Evolutionary conservation across 2,888 invertebrate species (phyloP).

Genomic region (Tipula lateralis): DNA sequence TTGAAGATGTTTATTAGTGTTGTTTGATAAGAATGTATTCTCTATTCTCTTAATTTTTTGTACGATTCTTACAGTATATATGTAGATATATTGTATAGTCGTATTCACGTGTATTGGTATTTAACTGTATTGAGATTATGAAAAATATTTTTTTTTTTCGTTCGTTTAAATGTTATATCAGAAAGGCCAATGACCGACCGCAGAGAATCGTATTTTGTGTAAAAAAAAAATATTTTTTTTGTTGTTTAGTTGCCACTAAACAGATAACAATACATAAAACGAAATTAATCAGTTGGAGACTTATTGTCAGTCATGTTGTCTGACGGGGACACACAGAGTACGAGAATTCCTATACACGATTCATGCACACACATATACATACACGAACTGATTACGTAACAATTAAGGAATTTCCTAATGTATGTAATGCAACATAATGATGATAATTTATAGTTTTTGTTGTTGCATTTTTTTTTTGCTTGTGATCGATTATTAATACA

Average conservation of each 20-base stretch:
- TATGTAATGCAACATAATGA: constrained; percentile 4
- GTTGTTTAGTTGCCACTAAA: constrained; percentile 19
- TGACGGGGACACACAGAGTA: not conserved
- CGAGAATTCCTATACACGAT: not conserved
- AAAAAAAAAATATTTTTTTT: not conserved
- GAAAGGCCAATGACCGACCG: constrained; percentile 29
- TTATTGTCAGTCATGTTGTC: constrained; percentile 20
- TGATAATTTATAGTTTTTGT: not conserved
- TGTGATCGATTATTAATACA: constrained; percentile 1
- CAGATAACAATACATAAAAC: constrained; percentile 26
- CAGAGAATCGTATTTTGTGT: constrained; percentile 26
- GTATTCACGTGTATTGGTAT: not conserved
- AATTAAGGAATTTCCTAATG: constrained; percentile 11
- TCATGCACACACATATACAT: not conserved
- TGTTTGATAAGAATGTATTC: not conserved
- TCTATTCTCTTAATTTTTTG: not conserved
- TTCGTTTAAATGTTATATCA: constrained; percentile 4
- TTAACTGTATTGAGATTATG: not conserved
- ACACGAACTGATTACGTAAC: not conserved
- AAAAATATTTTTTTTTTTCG: not conserved
- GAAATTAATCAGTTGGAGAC: constrained; percentile 26
- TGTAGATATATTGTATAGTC: not conserved
- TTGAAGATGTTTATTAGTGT: not conserved
- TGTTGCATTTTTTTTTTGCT: not conserved
- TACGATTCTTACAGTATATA: not conserved